phyloP scores from a whole-genome alignment of 64 coral and sea anemone species.

The Porites australiensis region DNA sequence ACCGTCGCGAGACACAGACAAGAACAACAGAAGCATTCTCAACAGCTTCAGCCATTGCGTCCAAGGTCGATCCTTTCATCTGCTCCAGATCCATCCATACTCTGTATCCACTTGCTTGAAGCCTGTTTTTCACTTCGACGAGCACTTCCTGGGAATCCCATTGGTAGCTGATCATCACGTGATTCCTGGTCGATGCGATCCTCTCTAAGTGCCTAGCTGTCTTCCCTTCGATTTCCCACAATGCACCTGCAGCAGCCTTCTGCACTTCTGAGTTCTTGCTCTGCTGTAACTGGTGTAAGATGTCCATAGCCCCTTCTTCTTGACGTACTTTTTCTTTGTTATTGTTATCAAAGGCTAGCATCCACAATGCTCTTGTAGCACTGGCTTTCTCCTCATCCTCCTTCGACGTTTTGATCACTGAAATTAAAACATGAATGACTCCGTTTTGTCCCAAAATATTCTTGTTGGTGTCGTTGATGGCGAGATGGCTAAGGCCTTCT shows the following conservation, averaged over 20 bases:
- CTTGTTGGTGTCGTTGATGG: conserved; percentile 60
- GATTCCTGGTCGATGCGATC: conserved; percentile 14
- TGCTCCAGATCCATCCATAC: conserved; percentile 83
- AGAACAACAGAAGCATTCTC: conserved; percentile 68
- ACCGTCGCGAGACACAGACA: conserved; percentile 69
- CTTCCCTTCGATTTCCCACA: conserved; percentile 82
- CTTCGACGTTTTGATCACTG: conserved; percentile 34
- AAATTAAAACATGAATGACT: conserved; percentile 54
- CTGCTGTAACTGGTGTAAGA: not conserved
- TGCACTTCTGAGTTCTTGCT: conserved; percentile 51
- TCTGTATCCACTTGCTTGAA: conserved; percentile 54
- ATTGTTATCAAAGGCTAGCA: conserved; percentile 71
- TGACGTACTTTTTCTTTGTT: conserved; percentile 54
- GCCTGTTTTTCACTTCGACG: conserved; percentile 62
- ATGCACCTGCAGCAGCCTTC: conserved; percentile 68
- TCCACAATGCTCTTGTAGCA: conserved; percentile 57
- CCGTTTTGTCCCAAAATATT: conserved; percentile 43
- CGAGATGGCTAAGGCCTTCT: conserved; percentile 14
- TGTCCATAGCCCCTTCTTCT: conserved; percentile 20
- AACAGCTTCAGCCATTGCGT: conserved; percentile 66
- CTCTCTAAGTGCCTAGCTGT: not conserved
- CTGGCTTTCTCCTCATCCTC: conserved; percentile 50
- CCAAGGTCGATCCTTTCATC: conserved; percentile 72
- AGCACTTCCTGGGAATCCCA: conserved; percentile 59
- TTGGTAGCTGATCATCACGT: conserved; percentile 88